Conservation (phyloP, 2,888 invertebrate genomes). For the Himalopsyche tibetana region DNA sequence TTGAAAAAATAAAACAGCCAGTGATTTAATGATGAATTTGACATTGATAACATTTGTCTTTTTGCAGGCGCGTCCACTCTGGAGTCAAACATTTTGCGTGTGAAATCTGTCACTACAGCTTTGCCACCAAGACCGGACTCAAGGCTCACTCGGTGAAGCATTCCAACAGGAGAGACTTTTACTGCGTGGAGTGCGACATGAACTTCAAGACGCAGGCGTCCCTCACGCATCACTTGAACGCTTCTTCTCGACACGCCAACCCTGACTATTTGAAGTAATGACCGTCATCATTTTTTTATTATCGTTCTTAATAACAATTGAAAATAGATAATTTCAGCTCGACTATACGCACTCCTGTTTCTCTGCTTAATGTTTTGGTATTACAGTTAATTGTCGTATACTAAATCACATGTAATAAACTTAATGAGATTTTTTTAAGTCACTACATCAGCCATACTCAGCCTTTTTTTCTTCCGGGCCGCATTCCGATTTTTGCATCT, state of each 20-base stretch:
- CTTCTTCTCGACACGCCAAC: slow-evolving; percentile 24
- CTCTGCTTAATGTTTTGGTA: too few relatives aligned
- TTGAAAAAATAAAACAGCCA: too few relatives aligned
- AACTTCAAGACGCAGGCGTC: slow-evolving; percentile 73
- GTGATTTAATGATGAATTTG: too few relatives aligned
- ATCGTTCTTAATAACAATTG: too few relatives aligned
- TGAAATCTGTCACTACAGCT: slow-evolving; percentile 70
- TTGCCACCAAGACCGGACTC: slow-evolving; percentile 72
- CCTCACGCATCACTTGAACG: slow-evolving; percentile 70
- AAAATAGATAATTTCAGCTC: too few relatives aligned
- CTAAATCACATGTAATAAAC: too few relatives aligned
- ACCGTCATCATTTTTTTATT: not conserved
- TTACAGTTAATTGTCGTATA: too few relatives aligned
- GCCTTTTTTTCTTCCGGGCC: too few relatives aligned
- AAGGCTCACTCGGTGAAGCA: slow-evolving; percentile 73
- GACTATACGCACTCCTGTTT: too few relatives aligned
- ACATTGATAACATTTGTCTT: not conserved
- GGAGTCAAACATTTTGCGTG: slow-evolving; percentile 74
- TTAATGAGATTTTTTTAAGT: too few relatives aligned
- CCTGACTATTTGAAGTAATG: slow-evolving; percentile 31
- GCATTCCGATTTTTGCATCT: too few relatives aligned
- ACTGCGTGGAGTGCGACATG: slow-evolving; percentile 72
- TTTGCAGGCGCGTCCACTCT: slow-evolving; percentile 71
- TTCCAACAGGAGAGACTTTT: slow-evolving; percentile 70
- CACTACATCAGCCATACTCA: too few relatives aligned